Evolutionary conservation across 2,888 invertebrate species (phyloP).

Genomic region (Calliphora vomitoria): DNA sequence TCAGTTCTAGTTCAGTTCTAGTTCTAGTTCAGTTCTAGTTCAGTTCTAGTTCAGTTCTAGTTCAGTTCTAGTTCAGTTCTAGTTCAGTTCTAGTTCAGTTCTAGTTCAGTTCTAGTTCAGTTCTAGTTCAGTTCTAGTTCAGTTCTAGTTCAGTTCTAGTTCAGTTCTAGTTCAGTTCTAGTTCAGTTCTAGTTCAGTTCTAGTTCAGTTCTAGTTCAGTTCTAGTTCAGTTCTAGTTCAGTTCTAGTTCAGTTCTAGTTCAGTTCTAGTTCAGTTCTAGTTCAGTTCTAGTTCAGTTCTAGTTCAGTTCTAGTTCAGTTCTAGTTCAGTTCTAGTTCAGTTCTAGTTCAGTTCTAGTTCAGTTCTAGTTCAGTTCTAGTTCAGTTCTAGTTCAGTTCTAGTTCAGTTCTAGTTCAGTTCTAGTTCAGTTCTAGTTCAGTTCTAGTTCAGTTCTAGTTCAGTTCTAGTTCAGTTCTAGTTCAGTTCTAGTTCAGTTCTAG

Average conservation of each 20-base stretch:
- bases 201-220: too few species aligned
- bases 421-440: too few species aligned
- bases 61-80: not conserved
- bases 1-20: too few species aligned
- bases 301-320: not conserved
- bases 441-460: not conserved
- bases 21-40: too few species aligned
- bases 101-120: not conserved
- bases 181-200: too few species aligned
- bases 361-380: not conserved
- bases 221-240: too few species aligned
- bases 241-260: too few species aligned
- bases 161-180: too few species aligned
- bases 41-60: not conserved
- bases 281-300: not conserved
- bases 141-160: too few species aligned
- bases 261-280: not conserved
- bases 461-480: not conserved
- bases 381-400: not conserved
- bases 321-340: not conserved
- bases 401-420: too few species aligned
- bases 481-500: not conserved
- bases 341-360: not conserved
- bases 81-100: not conserved
- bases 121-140: not conserved